Evolutionary conservation across 1,140 invertebrate genomes (phyloP).

Genomic region (Oryzaephilus surinamensis): DNA sequence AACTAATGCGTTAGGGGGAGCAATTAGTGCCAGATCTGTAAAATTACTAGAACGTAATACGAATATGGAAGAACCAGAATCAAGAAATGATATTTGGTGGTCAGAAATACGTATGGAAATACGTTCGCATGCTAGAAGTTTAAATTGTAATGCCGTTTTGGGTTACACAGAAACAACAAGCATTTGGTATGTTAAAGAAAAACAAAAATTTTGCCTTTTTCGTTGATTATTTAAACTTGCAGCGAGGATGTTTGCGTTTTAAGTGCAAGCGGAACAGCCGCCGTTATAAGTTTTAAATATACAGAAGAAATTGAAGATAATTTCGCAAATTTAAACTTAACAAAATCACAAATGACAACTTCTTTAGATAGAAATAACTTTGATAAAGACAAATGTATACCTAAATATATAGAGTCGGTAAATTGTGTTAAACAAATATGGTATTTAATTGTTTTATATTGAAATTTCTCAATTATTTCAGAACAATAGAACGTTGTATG

Average conservation of each 20-base stretch:
- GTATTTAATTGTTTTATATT: neutral
- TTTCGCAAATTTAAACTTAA: slow-evolving; percentile 1
- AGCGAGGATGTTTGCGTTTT: slow-evolving; percentile 92
- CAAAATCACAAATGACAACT: slow-evolving; percentile 3
- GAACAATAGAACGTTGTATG: slow-evolving; percentile 16
- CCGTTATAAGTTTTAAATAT: slow-evolving; percentile 59
- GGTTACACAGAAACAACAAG: slow-evolving; percentile 83
- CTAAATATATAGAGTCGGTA: slow-evolving; percentile 13
- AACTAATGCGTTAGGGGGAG: slow-evolving; percentile 50
- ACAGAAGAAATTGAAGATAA: slow-evolving; percentile 22
- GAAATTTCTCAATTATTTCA: neutral
- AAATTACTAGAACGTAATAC: slow-evolving; percentile 76
- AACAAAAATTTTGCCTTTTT: neutral
- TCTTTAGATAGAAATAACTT: slow-evolving; percentile 31
- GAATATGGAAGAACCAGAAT: slow-evolving; percentile 77
- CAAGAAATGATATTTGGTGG: slow-evolving; percentile 89
- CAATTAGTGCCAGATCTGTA: slow-evolving; percentile 76
- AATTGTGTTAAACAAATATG: slow-evolving; percentile 7
- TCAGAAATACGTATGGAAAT: slow-evolving; percentile 90
- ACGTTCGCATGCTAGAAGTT: slow-evolving; percentile 76
- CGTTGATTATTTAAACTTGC: slow-evolving; percentile 20
- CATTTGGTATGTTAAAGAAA: slow-evolving; percentile 63
- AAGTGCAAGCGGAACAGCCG: slow-evolving; percentile 88
- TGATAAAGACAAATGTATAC: slow-evolving; percentile 20
- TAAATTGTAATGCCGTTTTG: slow-evolving; percentile 88